Conservation (phyloP, 1,140 invertebrate genomes). For the Tachypleus tridentatus region DNA sequence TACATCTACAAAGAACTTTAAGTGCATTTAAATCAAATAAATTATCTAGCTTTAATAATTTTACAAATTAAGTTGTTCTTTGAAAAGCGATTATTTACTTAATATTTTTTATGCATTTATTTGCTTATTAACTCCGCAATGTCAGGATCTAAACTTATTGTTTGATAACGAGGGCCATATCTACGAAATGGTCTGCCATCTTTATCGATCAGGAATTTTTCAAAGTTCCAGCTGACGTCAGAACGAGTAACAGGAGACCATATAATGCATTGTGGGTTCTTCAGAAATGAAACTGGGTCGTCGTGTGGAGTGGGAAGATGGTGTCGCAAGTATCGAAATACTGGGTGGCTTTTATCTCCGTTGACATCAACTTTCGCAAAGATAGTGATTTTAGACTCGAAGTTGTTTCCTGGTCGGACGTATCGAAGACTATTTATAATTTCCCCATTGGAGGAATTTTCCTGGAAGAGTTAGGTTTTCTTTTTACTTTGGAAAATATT, state of each 20-base stretch:
- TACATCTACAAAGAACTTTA: too few relatives aligned
- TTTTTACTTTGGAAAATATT: too few relatives aligned
- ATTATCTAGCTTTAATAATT: too few relatives aligned
- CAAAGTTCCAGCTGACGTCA: conserved; percentile 49
- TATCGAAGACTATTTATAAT: conserved; percentile 42
- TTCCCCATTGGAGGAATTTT: conserved; percentile 31
- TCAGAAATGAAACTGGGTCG: conserved; percentile 26
- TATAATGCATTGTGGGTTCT: conserved; percentile 27
- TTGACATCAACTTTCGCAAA: conserved; percentile 45
- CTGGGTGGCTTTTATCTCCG: conserved; percentile 41
- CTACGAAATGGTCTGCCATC: conserved; percentile 38
- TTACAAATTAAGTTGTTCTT: too few relatives aligned
- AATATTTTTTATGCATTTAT: too few relatives aligned
- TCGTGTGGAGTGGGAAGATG: conserved; percentile 28
- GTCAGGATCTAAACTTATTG: neutral
- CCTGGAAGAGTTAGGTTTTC: conserved; percentile 15
- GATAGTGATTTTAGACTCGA: conserved; percentile 40
- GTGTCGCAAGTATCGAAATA: conserved; percentile 40
- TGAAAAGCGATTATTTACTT: too few relatives aligned
- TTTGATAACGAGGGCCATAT: conserved; percentile 31
- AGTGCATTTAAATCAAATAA: too few relatives aligned
- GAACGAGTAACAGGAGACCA: conserved; percentile 28
- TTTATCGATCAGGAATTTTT: conserved; percentile 43
- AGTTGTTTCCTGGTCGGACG: conserved; percentile 45
- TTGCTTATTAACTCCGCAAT: neutral